A percentile compares a stretch with the other conserved stretches of the same genome.
These are phyloP conservation scores for Stenopsyche tienmushanensis DNA, from an alignment of 1,140 invertebrate genomes.

Conservation along the genomic window DNA sequence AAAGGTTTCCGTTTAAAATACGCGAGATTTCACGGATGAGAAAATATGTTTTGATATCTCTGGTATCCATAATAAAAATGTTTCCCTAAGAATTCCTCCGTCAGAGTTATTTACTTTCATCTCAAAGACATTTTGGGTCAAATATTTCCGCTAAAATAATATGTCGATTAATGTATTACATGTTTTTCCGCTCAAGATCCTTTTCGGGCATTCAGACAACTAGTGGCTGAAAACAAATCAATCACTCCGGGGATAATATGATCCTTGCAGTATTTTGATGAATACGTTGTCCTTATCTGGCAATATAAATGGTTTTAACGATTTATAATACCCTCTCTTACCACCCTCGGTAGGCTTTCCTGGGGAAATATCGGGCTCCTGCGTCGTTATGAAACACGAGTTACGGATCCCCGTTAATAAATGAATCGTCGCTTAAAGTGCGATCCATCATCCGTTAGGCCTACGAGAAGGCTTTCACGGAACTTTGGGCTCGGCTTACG, in stretches of 20 bases:
- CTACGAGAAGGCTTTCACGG: slow-evolving; percentile 9
- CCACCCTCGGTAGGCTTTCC: slow-evolving; percentile 12
- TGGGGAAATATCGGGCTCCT: too few species aligned
- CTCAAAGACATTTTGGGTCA: too few species aligned
- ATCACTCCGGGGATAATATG: slow-evolving; percentile 17
- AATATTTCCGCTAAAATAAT: too few species aligned
- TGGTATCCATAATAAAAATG: too few species aligned
- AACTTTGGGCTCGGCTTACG: slow-evolving; percentile 9
- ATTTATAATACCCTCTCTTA: slow-evolving; percentile 27
- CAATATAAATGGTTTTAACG: slow-evolving; percentile 37
- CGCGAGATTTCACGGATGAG: neutral
- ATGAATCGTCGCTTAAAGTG: slow-evolving; percentile 40
- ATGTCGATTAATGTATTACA: too few species aligned
- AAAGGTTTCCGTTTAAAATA: slow-evolving; percentile 7
- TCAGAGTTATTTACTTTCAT: too few species aligned
- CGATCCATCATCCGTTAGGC: slow-evolving; percentile 35
- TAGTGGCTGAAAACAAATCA: slow-evolving; percentile 24
- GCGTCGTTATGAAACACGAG: slow-evolving; percentile 30
- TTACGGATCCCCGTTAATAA: slow-evolving; percentile 38
- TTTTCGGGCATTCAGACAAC: too few species aligned
- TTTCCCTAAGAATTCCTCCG: too few species aligned
- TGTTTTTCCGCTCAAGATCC: too few species aligned
- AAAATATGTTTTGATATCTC: slow-evolving; percentile 2
- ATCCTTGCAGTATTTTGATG: slow-evolving; percentile 24
- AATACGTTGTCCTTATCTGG: slow-evolving; percentile 27